Evolutionary conservation across 2,888 invertebrate genomes (phyloP).

Genomic region (Hoplodrina ambigua): DNA sequence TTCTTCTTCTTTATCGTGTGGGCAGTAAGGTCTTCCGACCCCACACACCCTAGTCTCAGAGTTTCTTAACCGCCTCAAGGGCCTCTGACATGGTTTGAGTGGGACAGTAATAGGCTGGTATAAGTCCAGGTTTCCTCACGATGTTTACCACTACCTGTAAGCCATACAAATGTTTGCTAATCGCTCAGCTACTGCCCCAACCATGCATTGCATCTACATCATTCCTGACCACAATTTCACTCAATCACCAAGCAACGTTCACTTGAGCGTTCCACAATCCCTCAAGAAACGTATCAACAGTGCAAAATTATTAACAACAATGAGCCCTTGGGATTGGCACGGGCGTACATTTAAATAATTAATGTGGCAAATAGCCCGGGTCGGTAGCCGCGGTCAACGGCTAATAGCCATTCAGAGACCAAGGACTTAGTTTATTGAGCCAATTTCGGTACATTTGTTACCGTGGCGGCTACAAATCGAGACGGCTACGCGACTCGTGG

Average conservation of each 20-base stretch:
- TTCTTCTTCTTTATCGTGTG: no score
- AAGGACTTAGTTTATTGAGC: conserved; percentile 84
- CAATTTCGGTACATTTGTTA: conserved; percentile 76
- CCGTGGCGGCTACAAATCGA: conserved; percentile 72
- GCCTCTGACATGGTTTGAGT: no score
- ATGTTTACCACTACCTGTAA: no score
- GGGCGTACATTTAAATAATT: conserved; percentile 84
- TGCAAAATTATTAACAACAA: conserved; percentile 73
- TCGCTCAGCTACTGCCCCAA: no score
- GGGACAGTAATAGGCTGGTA: no score
- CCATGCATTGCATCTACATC: not conserved
- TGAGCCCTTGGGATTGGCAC: conserved; percentile 72
- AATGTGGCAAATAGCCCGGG: conserved; percentile 75
- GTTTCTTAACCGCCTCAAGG: no score
- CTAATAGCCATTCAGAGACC: conserved; percentile 86
- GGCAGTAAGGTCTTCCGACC: no score
- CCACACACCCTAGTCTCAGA: no score
- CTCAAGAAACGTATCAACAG: conserved; percentile 63
- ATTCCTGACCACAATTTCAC: conserved; percentile 4
- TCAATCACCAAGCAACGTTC: not conserved
- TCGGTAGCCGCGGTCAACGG: conserved; percentile 78
- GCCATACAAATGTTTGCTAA: no score
- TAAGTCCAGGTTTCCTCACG: no score
- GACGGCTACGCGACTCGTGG: conserved; percentile 59
- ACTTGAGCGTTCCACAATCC: conserved; percentile 25